phyloP scores from a whole-genome alignment of 2,888 invertebrate genomes.

The Mythimna ferrago region DNA sequence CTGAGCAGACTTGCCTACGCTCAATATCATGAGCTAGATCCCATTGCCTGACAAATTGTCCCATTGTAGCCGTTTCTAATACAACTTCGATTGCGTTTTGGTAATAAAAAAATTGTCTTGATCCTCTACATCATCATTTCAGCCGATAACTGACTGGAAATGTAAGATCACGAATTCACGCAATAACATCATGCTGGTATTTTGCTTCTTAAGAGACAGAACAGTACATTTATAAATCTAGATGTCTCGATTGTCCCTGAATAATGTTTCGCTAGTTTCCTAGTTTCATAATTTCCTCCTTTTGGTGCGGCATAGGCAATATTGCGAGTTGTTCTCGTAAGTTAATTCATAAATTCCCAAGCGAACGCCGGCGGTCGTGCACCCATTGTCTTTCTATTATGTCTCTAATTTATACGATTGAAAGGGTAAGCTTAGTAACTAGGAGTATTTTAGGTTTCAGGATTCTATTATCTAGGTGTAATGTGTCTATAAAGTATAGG shows the following conservation, averaged over 20 bases:
- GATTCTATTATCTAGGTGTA: not conserved
- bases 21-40: not conserved
- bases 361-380: too few species aligned
- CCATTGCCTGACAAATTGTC: too few species aligned
- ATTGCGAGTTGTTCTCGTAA: not conserved
- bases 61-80: not conserved
- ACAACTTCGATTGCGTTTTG: not conserved
- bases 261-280: not conserved
- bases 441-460: not conserved
- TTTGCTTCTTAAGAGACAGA: not conserved
- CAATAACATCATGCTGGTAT: slow-evolving; percentile 1
- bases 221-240: not conserved
- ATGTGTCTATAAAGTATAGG: slow-evolving; percentile 1
- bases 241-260: not conserved
- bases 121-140: too few species aligned
- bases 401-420: too few species aligned
- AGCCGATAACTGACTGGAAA: not conserved
- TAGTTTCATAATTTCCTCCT: not conserved
- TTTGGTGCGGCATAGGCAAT: not conserved
- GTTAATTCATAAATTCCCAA: too few species aligned
- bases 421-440: not conserved
- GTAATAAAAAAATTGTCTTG: not conserved
- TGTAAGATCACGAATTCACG: not conserved
- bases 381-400: too few species aligned
- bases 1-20: slow-evolving; percentile 1